Evolutionary conservation across 2,888 invertebrate genomes (phyloP).

Genomic region (Oligia strigilis): DNA sequence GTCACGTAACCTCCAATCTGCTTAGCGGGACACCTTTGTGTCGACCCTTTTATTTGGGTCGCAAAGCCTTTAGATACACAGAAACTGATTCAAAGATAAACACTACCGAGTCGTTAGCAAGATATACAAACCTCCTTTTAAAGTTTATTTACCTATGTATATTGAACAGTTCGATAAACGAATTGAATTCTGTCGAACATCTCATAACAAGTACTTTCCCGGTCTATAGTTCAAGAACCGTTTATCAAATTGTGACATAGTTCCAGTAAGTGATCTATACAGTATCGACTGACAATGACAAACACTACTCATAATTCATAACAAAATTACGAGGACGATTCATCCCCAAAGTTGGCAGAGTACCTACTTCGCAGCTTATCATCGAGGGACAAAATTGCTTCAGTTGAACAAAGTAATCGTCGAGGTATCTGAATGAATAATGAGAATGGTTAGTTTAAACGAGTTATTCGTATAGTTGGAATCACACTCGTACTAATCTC

Average conservation of each 20-base stretch:
- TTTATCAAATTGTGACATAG: constrained; percentile 51
- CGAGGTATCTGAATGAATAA: constrained; percentile 81
- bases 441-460: constrained; percentile 78
- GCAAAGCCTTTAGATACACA: constrained; percentile 82
- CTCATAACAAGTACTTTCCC: constrained; percentile 16
- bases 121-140: constrained; percentile 69
- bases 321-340: constrained; percentile 79
- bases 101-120: constrained; percentile 75
- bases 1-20: constrained; percentile 87
- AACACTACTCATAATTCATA: constrained; percentile 73
- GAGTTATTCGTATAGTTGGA: constrained; percentile 79
- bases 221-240: constrained; percentile 10
- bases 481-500: constrained; percentile 79
- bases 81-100: constrained; percentile 84
- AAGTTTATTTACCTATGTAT: constrained; percentile 42
- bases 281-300: constrained; percentile 67
- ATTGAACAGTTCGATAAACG: constrained; percentile 26
- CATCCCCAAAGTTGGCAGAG: constrained; percentile 77
- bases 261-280: constrained; percentile 51
- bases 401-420: constrained; percentile 81
- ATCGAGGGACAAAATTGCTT: constrained; percentile 78
- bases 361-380: constrained; percentile 75
- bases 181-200: constrained; percentile 46
- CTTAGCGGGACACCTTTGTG: constrained; percentile 86
- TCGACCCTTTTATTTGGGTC: constrained; percentile 84